Conservation (phyloP, 2,113 vertebrate species). For the Apodemus sylvaticus region DNA sequence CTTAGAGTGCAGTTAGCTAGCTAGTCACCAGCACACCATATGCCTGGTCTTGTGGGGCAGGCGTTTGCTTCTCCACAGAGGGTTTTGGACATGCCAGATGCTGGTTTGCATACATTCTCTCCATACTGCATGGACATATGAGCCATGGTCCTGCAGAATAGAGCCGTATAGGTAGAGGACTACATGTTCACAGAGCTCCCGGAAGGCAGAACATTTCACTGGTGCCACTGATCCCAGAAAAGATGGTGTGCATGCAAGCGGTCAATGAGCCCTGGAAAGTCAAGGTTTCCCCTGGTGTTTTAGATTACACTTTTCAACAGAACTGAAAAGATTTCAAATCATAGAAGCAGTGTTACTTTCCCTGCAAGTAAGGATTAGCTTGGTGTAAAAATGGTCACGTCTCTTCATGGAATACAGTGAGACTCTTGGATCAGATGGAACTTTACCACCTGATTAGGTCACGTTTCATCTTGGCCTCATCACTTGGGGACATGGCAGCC, state of each 20-base stretch:
- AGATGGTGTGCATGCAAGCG: not conserved
- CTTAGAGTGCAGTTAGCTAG: not conserved
- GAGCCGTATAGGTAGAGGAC: not conserved
- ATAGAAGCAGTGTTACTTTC: not conserved
- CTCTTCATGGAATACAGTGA: not conserved
- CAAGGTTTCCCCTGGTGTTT: not conserved
- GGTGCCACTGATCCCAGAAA: not conserved
- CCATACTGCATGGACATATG: not conserved
- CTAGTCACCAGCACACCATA: not conserved
- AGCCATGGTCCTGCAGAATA: not conserved
- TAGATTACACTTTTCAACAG: not conserved
- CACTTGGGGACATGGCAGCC: not conserved
- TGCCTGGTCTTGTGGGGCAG: not conserved
- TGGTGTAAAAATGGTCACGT: not conserved
- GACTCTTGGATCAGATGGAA: not conserved
- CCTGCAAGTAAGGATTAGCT: not conserved
- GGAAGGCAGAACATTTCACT: not conserved
- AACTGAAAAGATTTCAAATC: not conserved
- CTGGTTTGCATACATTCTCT: not conserved
- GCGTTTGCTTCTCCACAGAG: not conserved
- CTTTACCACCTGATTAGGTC: not conserved
- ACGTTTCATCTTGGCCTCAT: not conserved
- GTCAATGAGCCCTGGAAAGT: not conserved
- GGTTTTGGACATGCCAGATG: not conserved
- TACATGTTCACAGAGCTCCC: not conserved